Conservation (phyloP, 2,113 vertebrate genomes). For the Origma solitaria region DNA sequence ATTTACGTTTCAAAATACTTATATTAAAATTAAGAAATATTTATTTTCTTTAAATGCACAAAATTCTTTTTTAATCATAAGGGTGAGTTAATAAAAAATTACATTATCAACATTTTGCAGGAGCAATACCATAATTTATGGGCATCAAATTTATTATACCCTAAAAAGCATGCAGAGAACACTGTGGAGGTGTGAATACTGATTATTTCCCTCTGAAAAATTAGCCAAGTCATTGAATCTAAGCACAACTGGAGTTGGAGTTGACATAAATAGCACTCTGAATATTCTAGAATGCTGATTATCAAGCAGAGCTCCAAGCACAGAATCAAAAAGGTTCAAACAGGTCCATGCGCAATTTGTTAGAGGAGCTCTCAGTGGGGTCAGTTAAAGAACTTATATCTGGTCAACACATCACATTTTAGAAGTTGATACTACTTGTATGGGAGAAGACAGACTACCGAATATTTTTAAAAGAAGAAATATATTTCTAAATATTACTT, state of each 20-base stretch:
- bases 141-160: not conserved
- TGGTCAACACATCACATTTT: not conserved
- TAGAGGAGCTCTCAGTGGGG: not conserved
- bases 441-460: accelerated
- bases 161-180: not conserved
- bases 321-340: not conserved
- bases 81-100: not conserved
- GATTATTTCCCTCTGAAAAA: not conserved
- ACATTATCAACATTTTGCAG: not conserved
- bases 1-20: not conserved
- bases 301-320: not conserved
- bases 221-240: not conserved
- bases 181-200: not conserved
- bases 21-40: not conserved
- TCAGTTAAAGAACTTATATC: not conserved
- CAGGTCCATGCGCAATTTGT: not conserved
- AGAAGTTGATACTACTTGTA: not conserved
- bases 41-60: not conserved
- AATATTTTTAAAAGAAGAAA: not conserved
- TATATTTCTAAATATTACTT: not conserved
- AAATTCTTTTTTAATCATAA: not conserved
- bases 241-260: not conserved
- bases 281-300: not conserved
- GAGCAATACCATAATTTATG: not conserved
- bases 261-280: not conserved